Evolutionary conservation across 2,113 vertebrate species (phyloP).

Genomic region (Grammomys dolichurus): DNA sequence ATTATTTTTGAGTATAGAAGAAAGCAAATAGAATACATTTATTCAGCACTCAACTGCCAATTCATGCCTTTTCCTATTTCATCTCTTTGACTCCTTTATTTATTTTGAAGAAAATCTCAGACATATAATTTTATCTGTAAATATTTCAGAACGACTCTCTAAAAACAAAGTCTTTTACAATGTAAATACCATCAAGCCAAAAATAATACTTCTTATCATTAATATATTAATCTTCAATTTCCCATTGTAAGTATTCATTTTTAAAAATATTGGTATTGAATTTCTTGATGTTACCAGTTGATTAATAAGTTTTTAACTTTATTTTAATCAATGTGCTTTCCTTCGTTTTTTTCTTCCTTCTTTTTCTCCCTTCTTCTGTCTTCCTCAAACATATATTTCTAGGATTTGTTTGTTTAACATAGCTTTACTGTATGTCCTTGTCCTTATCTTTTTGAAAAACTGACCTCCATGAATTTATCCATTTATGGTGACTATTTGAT

Average conservation of each 20-base stretch:
- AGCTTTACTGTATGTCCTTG: not conserved
- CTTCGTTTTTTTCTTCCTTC: not conserved
- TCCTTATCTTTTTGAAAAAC: slow-evolving; percentile 8
- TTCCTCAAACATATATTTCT: not conserved
- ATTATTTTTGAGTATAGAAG: not conserved
- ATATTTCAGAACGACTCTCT: not conserved
- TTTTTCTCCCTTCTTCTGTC: not conserved
- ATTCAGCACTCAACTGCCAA: not conserved
- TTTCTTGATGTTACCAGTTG: not conserved
- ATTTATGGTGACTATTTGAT: not conserved
- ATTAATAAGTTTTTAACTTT: slow-evolving; percentile 4
- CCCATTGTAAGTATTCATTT: not conserved
- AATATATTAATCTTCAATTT: slow-evolving; percentile 38
- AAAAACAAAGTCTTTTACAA: slow-evolving; percentile 8
- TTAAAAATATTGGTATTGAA: not conserved
- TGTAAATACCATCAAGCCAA: not conserved
- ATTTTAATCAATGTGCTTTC: not conserved
- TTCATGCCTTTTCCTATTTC: not conserved
- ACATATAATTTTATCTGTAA: not conserved
- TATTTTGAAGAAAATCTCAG: slow-evolving; percentile 22
- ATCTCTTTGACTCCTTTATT: not conserved
- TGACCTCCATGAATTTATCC: not conserved
- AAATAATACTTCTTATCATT: not conserved
- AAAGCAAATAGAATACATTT: slow-evolving; percentile 1
- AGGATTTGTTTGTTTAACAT: not conserved